Evolutionary conservation across 2,888 invertebrate species (phyloP), one percentile per base, ranked within the genome.

Genomic region (Acanthosepion esculentum): DNA sequence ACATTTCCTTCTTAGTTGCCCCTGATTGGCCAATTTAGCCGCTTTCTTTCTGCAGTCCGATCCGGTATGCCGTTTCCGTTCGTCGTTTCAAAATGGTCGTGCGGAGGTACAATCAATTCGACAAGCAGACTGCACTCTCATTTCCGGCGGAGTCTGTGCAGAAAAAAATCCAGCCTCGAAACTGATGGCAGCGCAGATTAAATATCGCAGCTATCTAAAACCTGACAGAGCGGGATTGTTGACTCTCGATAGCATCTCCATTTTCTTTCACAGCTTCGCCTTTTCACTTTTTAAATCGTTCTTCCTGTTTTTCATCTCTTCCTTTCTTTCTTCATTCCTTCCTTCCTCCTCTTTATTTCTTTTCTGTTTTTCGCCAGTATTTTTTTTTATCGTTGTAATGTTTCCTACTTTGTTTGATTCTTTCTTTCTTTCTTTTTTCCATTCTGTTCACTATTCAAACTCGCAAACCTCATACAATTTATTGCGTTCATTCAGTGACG

Each of bases 41-140:
- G 78, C n/a, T 78, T n/a, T 78, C 78, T 78, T 78, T 78, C 78
- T 78, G 78, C 78, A n/a, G 78, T 78, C 78, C 78, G 78, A 78
- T 78, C 78, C n/a, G 78, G 78, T 78, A n/a, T 78, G 18, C n/a
- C 78, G 78, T 78, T 78, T 78, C 78, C 78, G 78, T 78, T 78
- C 78, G 78, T n/a, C 78, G n/a, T 78, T 78, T 78, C n/a, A 78
- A 78, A n/a, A 78, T 78, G 78, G 78, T 23, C 78, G 78, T 18
- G 78, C 78, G 78, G 78, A n/a, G 78, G n/a, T 78, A 78, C 78
- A 78, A 78, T 78, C 78, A 78, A 78, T 78, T 78, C 78, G 78
- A 78, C 78, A 78, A 78, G 78, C n/a, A 78, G 78, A 78, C 78
- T 78, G 78, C 78, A 78, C 78, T 78, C 78, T 78, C 78, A 78